Percentiles rank a stretch among this genome's conserved stretches.
Evolutionary conservation across 1,140 invertebrate species (phyloP).

Genomic region (Panonychus citri): DNA sequence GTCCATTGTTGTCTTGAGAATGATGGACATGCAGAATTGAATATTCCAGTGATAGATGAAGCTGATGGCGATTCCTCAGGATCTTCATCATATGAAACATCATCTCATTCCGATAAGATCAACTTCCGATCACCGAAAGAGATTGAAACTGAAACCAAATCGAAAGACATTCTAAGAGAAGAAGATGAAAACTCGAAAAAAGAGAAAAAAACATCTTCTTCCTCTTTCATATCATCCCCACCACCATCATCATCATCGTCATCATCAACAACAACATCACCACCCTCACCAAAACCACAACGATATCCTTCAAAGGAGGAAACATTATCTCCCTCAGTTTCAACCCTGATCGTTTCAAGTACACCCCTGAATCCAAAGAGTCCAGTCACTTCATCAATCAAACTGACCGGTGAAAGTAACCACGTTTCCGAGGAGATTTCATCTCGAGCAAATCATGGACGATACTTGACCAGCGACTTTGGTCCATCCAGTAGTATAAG

Average conservation of each 20-base stretch:
- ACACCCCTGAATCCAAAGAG: no score
- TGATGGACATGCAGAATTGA: no score
- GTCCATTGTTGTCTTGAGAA: no score
- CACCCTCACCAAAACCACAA: background rate
- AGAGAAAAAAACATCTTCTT: background rate
- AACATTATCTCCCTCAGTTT: background rate
- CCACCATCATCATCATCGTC: background rate
- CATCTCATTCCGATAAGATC: background rate
- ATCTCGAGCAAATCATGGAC: no score
- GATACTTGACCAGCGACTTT: no score
- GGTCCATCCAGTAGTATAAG: no score
- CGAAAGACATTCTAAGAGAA: background rate
- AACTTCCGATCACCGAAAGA: background rate
- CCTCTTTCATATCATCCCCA: background rate
- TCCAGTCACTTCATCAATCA: no score
- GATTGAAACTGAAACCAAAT: background rate
- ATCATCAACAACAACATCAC: background rate
- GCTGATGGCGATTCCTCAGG: no score
- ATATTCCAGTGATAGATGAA: no score
- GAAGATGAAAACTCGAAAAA: constrained; percentile 2
- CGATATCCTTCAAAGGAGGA: background rate
- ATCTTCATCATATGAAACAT: background rate
- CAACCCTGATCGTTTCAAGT: background rate
- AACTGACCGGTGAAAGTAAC: no score
- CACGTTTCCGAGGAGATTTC: no score